Percentiles rank a stretch among this genome's conserved stretches.
These are phyloP conservation scores for Agrilus cyanescens DNA, from an alignment of 2,888 invertebrate genomes.

Conservation along the genomic window DNA sequence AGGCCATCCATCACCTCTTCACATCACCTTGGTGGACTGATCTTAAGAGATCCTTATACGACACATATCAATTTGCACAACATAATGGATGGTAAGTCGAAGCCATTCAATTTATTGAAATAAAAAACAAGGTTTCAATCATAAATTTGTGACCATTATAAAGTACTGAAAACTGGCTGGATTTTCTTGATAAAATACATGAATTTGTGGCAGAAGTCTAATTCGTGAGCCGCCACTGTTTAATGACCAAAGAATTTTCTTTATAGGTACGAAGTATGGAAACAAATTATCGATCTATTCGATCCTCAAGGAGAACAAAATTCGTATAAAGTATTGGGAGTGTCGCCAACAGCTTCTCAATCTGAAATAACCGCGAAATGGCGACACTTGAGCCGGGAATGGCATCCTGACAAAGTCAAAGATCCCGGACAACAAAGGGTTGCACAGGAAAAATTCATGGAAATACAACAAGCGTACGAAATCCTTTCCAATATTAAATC, in stretches of 20 bases:
- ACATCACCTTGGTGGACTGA: slow-evolving; percentile 85
- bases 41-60: slow-evolving; percentile 57
- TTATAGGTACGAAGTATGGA: slow-evolving; percentile 59
- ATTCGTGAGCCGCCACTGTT: not conserved
- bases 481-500: slow-evolving; percentile 74
- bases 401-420: slow-evolving; percentile 87
- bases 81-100: slow-evolving; percentile 67
- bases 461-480: slow-evolving; percentile 87
- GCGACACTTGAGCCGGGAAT: slow-evolving; percentile 68
- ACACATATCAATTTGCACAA: slow-evolving; percentile 66
- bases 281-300: slow-evolving; percentile 70
- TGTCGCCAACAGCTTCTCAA: slow-evolving; percentile 71
- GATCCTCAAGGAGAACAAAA: slow-evolving; percentile 88
- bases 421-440: slow-evolving; percentile 52
- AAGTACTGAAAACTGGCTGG: too few species aligned
- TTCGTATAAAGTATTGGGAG: slow-evolving; percentile 70
- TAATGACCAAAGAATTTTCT: slow-evolving; percentile 15
- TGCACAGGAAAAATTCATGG: slow-evolving; percentile 82
- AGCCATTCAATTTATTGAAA: too few species aligned
- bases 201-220: not conserved
- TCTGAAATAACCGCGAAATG: slow-evolving; percentile 75
- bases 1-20: slow-evolving; percentile 80
- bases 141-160: too few species aligned
- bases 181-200: too few species aligned
- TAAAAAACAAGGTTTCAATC: too few species aligned